Base-by-base conservation (phyloP, 2,797 vertebrate species). In the Smutsia gigantea region DNA sequence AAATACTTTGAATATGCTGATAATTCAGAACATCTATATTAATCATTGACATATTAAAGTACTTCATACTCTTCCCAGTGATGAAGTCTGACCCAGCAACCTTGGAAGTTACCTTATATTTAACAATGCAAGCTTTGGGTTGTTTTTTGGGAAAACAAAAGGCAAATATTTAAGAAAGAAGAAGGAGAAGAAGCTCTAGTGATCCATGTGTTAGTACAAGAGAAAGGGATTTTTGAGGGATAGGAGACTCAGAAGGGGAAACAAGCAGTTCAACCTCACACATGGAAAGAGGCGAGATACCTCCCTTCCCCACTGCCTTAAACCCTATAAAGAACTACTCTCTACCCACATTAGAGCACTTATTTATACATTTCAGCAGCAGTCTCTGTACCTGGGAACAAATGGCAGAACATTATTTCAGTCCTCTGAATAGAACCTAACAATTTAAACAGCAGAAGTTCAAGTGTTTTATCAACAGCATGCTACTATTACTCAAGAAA, bases 371-470 rank as follows among this genome's bases (percentile, higher is more conserved):
- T 69, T 91, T 82, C 59, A 93, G 46, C 90, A 87, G 79, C 57
- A 34, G 12, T 68, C 49, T n/a, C 25, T 19, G 46, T 4, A 51
- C 83, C 63, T 34, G 61, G 59, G 66, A 96, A 81, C 81, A 96
- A 95, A 95, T 37, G 61, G 37, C 61, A 93, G 86, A 90, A 64
- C 31, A 86, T 92, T 77, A 89, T 77, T 91, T 92, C 85, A 85
- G 84, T 96, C 64, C 81, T 93, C 39, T 79, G 81, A 96, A 95
- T 46, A 97, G 59, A 96, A 82, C 37, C 71, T 82, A 74, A 64
- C 93, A 96, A 96, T 95, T 97, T 97, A 83, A 96, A 75, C 96
- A 96, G 95, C 74, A 94, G 94, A 88, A 72, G 37, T 87, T 55
- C 29, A 63, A 95, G 78, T 89, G 69, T 95, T 96, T 96, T 93